Evolutionary conservation across 2,888 invertebrate genomes (phyloP).

Genomic region (Caenorhabditis sp.): DNA sequence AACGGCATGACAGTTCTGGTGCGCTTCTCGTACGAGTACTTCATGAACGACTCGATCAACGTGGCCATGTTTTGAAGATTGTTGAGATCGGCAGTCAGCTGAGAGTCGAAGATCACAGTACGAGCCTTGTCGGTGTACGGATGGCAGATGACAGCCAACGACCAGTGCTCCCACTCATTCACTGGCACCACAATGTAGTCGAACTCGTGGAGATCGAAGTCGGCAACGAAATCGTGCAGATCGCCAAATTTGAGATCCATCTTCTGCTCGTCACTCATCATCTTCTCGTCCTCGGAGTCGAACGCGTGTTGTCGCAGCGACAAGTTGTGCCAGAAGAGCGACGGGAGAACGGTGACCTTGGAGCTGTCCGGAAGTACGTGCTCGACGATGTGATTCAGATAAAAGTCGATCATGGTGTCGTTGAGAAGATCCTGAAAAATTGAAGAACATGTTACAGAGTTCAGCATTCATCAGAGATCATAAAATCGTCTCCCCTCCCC

Average conservation of each 20-base stretch:
- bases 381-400: conserved; percentile 79
- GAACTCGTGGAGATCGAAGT: conserved; percentile 79
- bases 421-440: conserved; percentile 76
- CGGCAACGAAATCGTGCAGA: conserved; percentile 75
- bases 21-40: conserved; percentile 68
- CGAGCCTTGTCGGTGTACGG: conserved; percentile 72
- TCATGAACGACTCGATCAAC: conserved; percentile 73
- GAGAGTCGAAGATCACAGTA: conserved; percentile 77
- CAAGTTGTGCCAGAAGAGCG: conserved; percentile 78
- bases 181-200: conserved; percentile 80
- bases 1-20: conserved; percentile 53
- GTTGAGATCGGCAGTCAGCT: conserved; percentile 72
- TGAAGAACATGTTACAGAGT: not conserved
- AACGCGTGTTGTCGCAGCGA: conserved; percentile 68
- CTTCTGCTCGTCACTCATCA: conserved; percentile 59
- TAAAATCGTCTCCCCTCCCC: not conserved
- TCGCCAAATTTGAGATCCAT: conserved; percentile 72
- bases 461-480: conserved; percentile 7
- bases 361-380: conserved; percentile 76
- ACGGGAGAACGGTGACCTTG: conserved; percentile 76
- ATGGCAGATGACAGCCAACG: conserved; percentile 74
- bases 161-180: conserved; percentile 81
- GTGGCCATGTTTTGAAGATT: conserved; percentile 71
- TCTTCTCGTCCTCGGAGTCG: conserved; percentile 63
- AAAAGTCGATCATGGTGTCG: conserved; percentile 81